phyloP scores from a whole-genome alignment of 2,113 vertebrate species.

The Cheirogaleus medius region DNA sequence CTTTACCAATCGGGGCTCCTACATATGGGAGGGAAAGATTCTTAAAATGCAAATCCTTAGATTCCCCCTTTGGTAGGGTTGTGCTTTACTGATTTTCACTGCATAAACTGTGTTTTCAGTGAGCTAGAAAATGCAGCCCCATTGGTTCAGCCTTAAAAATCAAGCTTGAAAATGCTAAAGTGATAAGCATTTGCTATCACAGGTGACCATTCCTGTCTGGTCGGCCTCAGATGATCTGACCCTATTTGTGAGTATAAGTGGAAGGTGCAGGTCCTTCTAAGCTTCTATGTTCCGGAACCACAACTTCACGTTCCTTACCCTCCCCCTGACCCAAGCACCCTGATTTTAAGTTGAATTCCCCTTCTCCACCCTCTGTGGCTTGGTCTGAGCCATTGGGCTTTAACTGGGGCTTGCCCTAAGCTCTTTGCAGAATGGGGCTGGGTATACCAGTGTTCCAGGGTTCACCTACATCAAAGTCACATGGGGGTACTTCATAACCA shows the following conservation, averaged over 20 bases:
- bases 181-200: constrained; percentile 70
- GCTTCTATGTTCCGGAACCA: background rate
- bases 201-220: constrained; percentile 58
- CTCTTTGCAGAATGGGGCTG: background rate
- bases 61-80: background rate
- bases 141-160: constrained; percentile 70
- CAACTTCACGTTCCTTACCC: background rate
- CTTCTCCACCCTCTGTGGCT: background rate
- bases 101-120: constrained; percentile 72
- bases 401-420: background rate
- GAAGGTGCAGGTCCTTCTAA: background rate
- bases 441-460: background rate
- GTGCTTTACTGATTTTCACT: constrained; percentile 65
- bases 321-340: no score
- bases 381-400: background rate
- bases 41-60: constrained; percentile 64
- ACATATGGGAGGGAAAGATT: constrained; percentile 4
- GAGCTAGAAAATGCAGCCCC: constrained; percentile 78
- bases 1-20: background rate
- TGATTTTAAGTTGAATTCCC: background rate
- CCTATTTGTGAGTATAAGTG: constrained; percentile 70
- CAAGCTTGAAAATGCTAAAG: constrained; percentile 17
- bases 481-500: background rate
- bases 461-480: background rate
- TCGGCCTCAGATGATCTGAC: background rate